Evolutionary conservation across 2,888 invertebrate species (phyloP).

Genomic region (Chrysotoxum bicinctum): DNA sequence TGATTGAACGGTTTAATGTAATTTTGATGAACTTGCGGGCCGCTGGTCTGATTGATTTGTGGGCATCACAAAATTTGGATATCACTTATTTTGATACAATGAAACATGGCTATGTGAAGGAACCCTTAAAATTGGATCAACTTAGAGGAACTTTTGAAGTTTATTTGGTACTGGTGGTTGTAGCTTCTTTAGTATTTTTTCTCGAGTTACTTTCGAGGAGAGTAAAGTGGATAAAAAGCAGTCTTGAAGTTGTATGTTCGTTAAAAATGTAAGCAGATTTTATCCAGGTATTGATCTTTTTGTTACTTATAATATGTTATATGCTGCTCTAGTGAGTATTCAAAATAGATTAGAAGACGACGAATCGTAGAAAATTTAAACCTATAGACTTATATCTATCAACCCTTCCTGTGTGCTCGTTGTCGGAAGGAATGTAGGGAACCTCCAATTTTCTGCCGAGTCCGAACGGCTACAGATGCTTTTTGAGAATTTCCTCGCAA

Average conservation of each 20-base stretch:
- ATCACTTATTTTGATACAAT: not conserved
- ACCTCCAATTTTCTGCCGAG: too few species aligned
- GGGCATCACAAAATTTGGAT: conserved; percentile 47
- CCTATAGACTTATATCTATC: too few species aligned
- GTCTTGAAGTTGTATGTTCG: not conserved
- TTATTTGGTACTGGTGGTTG: not conserved
- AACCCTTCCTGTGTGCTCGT: too few species aligned
- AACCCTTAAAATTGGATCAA: not conserved
- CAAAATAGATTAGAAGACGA: too few species aligned
- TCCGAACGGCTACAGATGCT: too few species aligned
- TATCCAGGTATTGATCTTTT: not conserved
- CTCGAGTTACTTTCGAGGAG: not conserved
- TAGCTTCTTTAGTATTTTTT: not conserved
- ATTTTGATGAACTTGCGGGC: conserved; percentile 66
- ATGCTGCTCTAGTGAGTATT: too few species aligned
- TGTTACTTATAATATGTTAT: not conserved
- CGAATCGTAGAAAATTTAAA: too few species aligned
- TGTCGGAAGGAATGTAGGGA: too few species aligned
- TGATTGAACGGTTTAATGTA: conserved; percentile 73
- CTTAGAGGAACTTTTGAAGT: not conserved
- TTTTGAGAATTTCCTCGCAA: too few species aligned
- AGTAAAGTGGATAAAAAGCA: not conserved
- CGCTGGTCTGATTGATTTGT: conserved; percentile 73
- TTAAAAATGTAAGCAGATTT: not conserved
- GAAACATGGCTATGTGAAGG: not conserved